Evolutionary conservation across 2,113 vertebrate genomes (phyloP), one percentile per base, ranked within the genome.

Genomic region (Apodemus sylvaticus): DNA sequence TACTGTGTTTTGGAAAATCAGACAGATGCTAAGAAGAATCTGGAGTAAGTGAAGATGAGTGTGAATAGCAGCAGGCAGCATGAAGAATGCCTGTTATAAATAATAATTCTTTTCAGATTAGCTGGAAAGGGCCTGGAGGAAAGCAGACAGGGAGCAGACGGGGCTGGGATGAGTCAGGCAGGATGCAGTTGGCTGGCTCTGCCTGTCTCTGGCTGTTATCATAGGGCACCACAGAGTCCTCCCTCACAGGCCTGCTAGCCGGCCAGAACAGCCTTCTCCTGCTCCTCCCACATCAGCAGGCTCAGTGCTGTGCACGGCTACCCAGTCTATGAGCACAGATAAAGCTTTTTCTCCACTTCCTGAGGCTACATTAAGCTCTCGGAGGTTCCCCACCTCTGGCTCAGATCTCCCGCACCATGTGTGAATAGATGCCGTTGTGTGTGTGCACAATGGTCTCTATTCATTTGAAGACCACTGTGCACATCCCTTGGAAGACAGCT

Each of bases 341-440:
- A 42, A 89, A 89, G 31, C 78, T 73, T 93, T 96, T 62, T 86
- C 48, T 87, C 13, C 22, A 91, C 39, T 68, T 92, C 24, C 85
- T 60, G 85, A 95, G 85, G 83, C 76, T 82, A 89, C 86, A 58
- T 86, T 34, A 68, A 86, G 87, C 70, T 51, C 5, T 51, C 29
- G 81, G 92, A 94, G 70, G 34, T 74, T 91, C 73, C 71, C 60
- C 11, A 71, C 77, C 89, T 95, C 89, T 90, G 81, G 22, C n/a
- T 74, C 58, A 26, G 51, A 60, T 68, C 81, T 83, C 94, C 34
- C 0, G 9, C 26, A 81, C 58, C 92, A 74, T 96, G 86, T 90
- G 70, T 96, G 95, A 96, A 87, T 93, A 53, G 90, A 48, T 26
- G 48, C 71, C 77, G 53, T 89, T 95, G 90, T 92, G 62, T 94